Base-by-base conservation (phyloP, 1,140 invertebrate genomes). In the Rhagoletis zephyria region DNA sequence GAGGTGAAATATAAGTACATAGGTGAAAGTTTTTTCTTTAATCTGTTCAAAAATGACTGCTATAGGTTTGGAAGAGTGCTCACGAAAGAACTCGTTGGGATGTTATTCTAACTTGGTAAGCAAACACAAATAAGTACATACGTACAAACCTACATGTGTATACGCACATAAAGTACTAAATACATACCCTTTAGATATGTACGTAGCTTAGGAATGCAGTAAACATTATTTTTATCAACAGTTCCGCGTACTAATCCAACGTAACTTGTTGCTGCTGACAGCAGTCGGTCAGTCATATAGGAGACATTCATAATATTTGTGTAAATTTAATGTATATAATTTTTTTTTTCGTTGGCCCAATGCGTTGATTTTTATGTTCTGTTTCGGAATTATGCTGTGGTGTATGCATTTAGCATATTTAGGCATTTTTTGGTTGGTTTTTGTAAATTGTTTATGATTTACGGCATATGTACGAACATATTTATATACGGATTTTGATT, bases 401-500 rank as follows among this genome's bases (percentile, higher is more conserved):
- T 6, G 4, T 67, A 40, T 67, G 10, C 65, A 30, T 30, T 30
- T 30, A 30, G 30, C 30, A 30, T 30, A 30, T 10, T 19, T 9
- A 67, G 65, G 19, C 19, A 67, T 67, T 67, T 10, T 19, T 30
- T 30, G 30, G 30, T 30, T 30, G 30, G 30, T 30, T 30, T 7
- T 12, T 67, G 65, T 67, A 67, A 67, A 67, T 40, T 67, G 65
- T 67, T 67, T 67, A 67, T 67, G 65, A 67, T 67, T 67, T 67
- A 40, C 40, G 42, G 40, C 19, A 67, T 67, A 30, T 30, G 19
- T 19, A 19, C 63, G 14, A 19, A 30, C 63, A 30, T 19, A 63
- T 16, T 63, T 7, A 19, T 19, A 12, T 19, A 4, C 4, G 65
- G 9, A 10, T 42, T 19, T 40, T 12, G 42, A 42, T 3, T 12